Conservation (phyloP, 1,140 invertebrate species). For the Akabosia matsudoensis region DNA sequence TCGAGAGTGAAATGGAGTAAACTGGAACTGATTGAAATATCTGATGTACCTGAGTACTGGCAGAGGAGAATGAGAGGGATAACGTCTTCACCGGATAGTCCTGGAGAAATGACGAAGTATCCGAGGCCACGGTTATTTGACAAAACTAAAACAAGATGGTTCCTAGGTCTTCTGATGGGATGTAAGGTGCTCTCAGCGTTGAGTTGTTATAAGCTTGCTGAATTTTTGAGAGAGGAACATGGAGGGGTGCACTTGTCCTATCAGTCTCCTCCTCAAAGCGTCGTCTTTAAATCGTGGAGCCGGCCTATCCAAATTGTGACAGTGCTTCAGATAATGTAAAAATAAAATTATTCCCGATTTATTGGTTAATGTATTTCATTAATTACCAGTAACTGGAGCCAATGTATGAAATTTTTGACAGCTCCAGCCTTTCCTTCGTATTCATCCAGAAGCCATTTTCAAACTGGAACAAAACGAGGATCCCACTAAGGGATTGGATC, state of each 20-base stretch:
- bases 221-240: slow-evolving; percentile 20
- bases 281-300: slow-evolving; percentile 35
- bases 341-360: too few relatives aligned
- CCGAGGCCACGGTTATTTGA: not conserved
- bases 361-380: too few relatives aligned
- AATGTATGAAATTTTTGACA: too few relatives aligned
- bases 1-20: too few relatives aligned
- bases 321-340: slow-evolving; percentile 36
- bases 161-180: slow-evolving; percentile 23
- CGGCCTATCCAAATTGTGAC: slow-evolving; percentile 27
- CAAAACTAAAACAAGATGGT: slow-evolving; percentile 22
- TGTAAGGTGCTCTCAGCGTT: slow-evolving; percentile 31
- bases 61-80: too few relatives aligned
- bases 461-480: slow-evolving; percentile 12
- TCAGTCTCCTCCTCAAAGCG: slow-evolving; percentile 24
- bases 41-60: too few relatives aligned
- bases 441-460: slow-evolving; percentile 36
- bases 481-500: slow-evolving; percentile 28
- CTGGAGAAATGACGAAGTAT: slow-evolving; percentile 1
- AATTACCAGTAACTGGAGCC: too few relatives aligned
- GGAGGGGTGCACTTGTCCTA: not conserved
- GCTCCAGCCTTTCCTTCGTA: slow-evolving; percentile 29
- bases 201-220: slow-evolving; percentile 25
- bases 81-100: not conserved
- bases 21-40: too few relatives aligned